A percentile compares a stretch with the other conserved stretches of the same genome.
Conservation (phyloP, 2,888 invertebrate species). For the Disparrhopalites patrizii region DNA sequence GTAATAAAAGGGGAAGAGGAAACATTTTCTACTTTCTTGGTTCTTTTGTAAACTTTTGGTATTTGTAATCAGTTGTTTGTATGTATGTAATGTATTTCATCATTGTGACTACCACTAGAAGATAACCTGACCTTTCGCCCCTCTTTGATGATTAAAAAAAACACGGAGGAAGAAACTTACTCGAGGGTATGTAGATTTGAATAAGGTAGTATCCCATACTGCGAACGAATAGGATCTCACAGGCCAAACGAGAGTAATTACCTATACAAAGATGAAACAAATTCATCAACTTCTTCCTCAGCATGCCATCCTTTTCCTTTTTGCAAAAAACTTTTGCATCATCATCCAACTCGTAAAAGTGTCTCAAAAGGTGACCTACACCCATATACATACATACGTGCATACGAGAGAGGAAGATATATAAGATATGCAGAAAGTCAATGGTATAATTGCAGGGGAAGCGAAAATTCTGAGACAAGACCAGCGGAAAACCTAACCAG, state of each 20-base stretch:
- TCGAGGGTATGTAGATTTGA: constrained; percentile 94
- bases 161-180: constrained; percentile 17
- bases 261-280: constrained; percentile 57
- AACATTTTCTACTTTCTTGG: no score
- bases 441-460: not conserved
- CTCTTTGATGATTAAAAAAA: not conserved
- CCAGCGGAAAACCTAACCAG: not conserved
- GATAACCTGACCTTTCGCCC: no score
- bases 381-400: not conserved
- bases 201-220: constrained; percentile 98
- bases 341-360: not conserved
- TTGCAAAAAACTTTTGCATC: not conserved
- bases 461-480: not conserved
- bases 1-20: no score
- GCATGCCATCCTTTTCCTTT: no score
- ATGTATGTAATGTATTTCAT: not conserved
- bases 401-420: not conserved
- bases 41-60: no score
- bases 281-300: not conserved
- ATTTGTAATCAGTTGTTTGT: not conserved
- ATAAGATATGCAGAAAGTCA: not conserved
- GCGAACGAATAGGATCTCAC: constrained; percentile 93
- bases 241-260: constrained; percentile 92
- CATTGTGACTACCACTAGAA: no score
- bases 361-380: not conserved